A percentile compares a stretch with the other conserved stretches of the same genome.
phyloP scores from a whole-genome alignment of 2,888 invertebrate species.

The Odontothrips loti region DNA sequence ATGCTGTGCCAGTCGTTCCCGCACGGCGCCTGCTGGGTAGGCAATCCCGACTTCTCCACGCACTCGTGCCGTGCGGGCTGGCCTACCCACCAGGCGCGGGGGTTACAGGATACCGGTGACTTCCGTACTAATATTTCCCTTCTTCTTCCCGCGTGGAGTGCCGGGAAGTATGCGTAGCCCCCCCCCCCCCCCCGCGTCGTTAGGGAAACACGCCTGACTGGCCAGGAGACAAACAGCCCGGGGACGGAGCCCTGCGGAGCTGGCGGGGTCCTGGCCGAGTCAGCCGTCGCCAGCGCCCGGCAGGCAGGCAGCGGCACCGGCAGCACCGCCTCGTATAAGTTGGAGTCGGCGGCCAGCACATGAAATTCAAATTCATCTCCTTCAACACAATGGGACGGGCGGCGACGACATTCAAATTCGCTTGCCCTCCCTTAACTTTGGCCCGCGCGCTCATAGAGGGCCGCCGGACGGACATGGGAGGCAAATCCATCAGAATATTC shows the following conservation, averaged over 20 bases:
- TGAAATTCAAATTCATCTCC: conserved; percentile 11
- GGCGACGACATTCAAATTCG: not conserved
- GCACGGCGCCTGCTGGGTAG: no score
- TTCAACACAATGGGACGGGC: not conserved
- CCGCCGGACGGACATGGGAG: not conserved
- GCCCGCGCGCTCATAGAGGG: not conserved
- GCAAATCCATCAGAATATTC: not conserved
- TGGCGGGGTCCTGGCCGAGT: not conserved
- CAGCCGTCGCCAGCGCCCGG: not conserved
- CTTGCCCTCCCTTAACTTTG: not conserved
- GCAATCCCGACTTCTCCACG: no score
- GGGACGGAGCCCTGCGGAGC: no score
- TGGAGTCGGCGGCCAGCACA: not conserved
- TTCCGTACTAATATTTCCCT: no score
- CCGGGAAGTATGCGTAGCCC: no score
- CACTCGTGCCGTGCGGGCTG: no score
- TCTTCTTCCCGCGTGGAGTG: no score
- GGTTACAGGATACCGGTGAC: no score
- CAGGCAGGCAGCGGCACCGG: no score
- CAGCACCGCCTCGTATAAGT: not conserved
- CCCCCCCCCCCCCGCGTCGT: no score
- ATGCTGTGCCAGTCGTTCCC: no score
- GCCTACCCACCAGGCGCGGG: no score
- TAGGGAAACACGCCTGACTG: not conserved
- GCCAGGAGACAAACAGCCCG: not conserved